These are phyloP conservation scores for Himalopsyche kuldschensis DNA, from an alignment of 2,888 invertebrate species.

Conservation along the genomic window DNA sequence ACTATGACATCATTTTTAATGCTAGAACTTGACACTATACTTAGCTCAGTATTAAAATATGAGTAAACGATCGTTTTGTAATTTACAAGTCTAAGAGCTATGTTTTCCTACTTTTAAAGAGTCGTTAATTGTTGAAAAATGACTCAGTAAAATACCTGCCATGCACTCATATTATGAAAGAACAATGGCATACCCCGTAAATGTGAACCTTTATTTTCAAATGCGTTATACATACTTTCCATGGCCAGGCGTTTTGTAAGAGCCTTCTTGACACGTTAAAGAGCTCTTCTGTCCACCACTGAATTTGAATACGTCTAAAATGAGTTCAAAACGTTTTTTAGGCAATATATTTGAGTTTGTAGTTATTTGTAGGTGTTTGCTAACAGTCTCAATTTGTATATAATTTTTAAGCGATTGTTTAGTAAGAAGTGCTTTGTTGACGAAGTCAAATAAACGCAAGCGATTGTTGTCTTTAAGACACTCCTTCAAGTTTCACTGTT, in stretches of 20 bases:
- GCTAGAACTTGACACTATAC: not conserved
- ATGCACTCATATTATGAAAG: not conserved
- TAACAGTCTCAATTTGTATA: not conserved
- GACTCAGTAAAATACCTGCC: not conserved
- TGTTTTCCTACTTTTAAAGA: not conserved
- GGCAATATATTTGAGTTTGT: not conserved
- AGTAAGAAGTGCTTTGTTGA: not conserved
- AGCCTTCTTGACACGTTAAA: not conserved
- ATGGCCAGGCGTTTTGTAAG: not conserved
- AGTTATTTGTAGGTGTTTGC: not conserved
- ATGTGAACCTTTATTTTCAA: not conserved
- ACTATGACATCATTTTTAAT: not conserved
- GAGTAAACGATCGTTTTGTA: not conserved
- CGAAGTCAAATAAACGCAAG: not conserved
- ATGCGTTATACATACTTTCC: not conserved
- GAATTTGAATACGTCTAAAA: not conserved
- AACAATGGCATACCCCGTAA: not conserved
- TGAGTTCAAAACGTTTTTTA: not conserved
- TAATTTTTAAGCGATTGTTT: not conserved
- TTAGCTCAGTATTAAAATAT: not conserved
- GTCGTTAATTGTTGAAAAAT: not conserved
- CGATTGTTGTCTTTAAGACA: slow-evolving; percentile 20
- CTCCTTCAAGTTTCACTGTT: slow-evolving; percentile 5
- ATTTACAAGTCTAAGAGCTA: not conserved
- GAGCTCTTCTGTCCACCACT: not conserved